Evolutionary conservation across 2,888 invertebrate genomes (phyloP), one percentile per base, ranked within the genome.

Genomic region (Phalera bucephala): DNA sequence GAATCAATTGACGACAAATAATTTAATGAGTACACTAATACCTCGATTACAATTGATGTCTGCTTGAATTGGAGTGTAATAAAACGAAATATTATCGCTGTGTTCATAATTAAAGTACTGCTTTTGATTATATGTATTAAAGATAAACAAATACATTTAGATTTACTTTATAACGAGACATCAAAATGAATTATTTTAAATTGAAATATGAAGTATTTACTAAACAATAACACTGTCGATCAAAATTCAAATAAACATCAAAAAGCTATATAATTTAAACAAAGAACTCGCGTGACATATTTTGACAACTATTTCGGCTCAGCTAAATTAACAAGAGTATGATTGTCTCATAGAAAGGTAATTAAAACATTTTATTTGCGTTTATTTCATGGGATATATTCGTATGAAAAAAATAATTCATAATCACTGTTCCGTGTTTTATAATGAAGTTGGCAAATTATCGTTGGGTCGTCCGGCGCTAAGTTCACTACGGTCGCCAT

Each of bases 311-410:
- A 67, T 76, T 87, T 87, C 73, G 86, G 88, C 76, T 74, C 64
- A 72, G 64, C 80, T 72, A 89, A 89, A 89, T 88, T 89, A 72
- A 83, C 86, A 88, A 87, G 88, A 88, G 84, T 76, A 85, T 83
- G 81, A 74, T 80, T 73, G 64, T 81, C 79, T 76, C 69, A 54
- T 74, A 76, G 69, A 77, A 83, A 74, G 78, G 68, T 80, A 80
- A 80, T 68, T n/a, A 74, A 51, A 37, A 29, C 2, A 29, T 49
- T 56, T 54, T 59, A 64, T 67, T 67, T 53, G 31, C 40, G 34
- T 40, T 47, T 45, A 59, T 63, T 68, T 55, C 45, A 49, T 40
- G 36, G 21, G 38, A 51, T 60, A 52, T 45, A 49, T 34, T 32
- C 14, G 19, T 11, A 13, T 3, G n/a, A 49, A 38, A 44, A 39